phyloP scores from a whole-genome alignment of 2,797 vertebrate species.

The Microhierax caerulescens region DNA sequence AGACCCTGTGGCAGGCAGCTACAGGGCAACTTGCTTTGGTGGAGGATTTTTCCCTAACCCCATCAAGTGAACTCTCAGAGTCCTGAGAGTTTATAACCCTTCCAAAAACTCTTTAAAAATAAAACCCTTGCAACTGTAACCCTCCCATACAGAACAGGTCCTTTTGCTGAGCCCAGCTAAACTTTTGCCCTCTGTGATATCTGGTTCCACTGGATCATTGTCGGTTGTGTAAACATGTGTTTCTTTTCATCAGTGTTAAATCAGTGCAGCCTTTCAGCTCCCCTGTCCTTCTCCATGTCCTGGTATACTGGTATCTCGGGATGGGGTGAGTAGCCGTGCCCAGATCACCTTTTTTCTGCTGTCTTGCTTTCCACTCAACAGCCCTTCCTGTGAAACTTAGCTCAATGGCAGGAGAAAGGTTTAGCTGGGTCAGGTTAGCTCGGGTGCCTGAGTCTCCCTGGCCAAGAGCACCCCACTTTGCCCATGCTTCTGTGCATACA shows the following conservation, averaged over 20 bases:
- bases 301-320: not conserved
- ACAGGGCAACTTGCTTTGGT: not conserved
- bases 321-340: not conserved
- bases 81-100: not conserved
- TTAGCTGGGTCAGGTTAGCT: not conserved
- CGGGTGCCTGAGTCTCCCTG: not conserved
- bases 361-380: not conserved
- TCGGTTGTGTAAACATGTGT: constrained; percentile 26
- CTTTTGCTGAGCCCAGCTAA: not conserved
- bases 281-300: not conserved
- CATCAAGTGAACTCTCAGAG: not conserved
- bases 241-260: constrained; percentile 40
- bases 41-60: not conserved
- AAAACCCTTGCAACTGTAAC: not conserved
- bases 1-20: not conserved
- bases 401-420: constrained; percentile 12
- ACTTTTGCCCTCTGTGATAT: constrained; percentile 48
- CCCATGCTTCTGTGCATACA: not conserved
- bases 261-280: not conserved
- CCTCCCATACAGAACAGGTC: not conserved
- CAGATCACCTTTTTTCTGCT: not conserved
- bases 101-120: constrained; percentile 14
- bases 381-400: not conserved
- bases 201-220: constrained; percentile 35
- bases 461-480: not conserved